phyloP scores from a whole-genome alignment of 2,797 vertebrate species.

The Setipinna tenuifilis region DNA sequence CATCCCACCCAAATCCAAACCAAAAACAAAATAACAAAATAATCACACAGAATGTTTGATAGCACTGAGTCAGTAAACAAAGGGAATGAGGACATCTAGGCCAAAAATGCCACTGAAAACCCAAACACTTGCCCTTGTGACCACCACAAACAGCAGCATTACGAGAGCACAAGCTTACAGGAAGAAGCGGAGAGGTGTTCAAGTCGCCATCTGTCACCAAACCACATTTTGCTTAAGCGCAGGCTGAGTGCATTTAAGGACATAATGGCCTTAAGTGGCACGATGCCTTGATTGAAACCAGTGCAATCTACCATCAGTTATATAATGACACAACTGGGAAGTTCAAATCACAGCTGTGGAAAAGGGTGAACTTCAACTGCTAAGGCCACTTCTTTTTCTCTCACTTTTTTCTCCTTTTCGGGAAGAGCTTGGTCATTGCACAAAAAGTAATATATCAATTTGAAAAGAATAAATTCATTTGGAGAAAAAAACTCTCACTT shows the following conservation, averaged over 20 bases:
- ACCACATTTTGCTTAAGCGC: constrained; percentile 11
- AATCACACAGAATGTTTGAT: background rate
- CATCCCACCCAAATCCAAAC: background rate
- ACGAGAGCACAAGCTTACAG: background rate
- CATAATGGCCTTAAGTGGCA: constrained; percentile 18
- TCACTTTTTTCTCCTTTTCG: background rate
- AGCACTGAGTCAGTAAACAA: background rate
- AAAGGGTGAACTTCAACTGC: background rate
- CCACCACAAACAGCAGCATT: background rate
- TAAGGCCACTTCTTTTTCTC: background rate
- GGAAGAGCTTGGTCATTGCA: background rate
- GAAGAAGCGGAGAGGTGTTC: constrained; percentile 12
- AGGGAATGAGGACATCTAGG: background rate
- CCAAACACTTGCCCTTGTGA: background rate
- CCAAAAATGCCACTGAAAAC: background rate
- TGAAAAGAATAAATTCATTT: background rate
- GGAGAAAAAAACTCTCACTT: too few relatives aligned
- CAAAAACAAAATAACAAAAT: constrained; percentile 7
- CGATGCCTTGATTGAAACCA: constrained; percentile 15
- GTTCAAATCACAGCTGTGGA: constrained; percentile 5
- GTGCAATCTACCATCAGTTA: background rate
- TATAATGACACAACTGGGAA: background rate
- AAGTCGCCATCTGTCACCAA: constrained; percentile 18
- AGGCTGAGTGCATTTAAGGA: constrained; percentile 20
- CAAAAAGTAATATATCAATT: background rate